Evolutionary conservation across 1,140 invertebrate genomes (phyloP), one percentile per base, ranked within the genome.

Genomic region (Euwallacea similis): DNA sequence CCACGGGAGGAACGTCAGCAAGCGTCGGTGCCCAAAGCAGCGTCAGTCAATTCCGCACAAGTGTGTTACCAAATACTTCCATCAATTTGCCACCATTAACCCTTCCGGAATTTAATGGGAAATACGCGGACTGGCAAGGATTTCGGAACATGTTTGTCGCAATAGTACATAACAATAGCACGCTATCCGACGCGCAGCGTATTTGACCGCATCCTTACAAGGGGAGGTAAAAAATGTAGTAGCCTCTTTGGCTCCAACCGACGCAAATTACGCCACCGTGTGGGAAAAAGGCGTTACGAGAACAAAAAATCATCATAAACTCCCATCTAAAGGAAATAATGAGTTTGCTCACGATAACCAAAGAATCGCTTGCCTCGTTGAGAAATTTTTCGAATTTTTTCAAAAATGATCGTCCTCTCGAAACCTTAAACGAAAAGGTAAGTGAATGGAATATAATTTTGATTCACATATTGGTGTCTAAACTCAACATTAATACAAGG

Each of bases 71-170:
- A 33, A 33, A 4, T 4, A 33, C 21, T 1, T 1, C 21, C 21
- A 4, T 33, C 21, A 33, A 33, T 1, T 4, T 33, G 1, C 21
- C 21, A 4, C 4, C 21, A 33, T 4, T 33, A 7, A 66, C 7
- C n/a, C 16, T 68, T 11, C 76, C 77, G 6, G 76, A 77, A 54
- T 80, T 80, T 68, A 71, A 68, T 2, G 79, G 77, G 7, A 66
- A 69, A 42, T 79, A 77, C 61, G 73, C 63, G 21, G 67, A 77
- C 44, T 81, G 79, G 79, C 66, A 77, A 13, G 66, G 74, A 6
- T 80, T 81, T 58, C 69, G 74, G 41, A 73, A 81, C 59, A 66
- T 76, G 0, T 81, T 81, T 69, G 47, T 62, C 0, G 74, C 76
- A 55, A 67, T 80, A 0, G 74, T 81, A 9, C 72, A 81, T 60